Percentiles rank a stretch among this genome's conserved stretches.
Evolutionary conservation across 2,888 invertebrate genomes (phyloP).

Genomic region (Sipunculus nudus): DNA sequence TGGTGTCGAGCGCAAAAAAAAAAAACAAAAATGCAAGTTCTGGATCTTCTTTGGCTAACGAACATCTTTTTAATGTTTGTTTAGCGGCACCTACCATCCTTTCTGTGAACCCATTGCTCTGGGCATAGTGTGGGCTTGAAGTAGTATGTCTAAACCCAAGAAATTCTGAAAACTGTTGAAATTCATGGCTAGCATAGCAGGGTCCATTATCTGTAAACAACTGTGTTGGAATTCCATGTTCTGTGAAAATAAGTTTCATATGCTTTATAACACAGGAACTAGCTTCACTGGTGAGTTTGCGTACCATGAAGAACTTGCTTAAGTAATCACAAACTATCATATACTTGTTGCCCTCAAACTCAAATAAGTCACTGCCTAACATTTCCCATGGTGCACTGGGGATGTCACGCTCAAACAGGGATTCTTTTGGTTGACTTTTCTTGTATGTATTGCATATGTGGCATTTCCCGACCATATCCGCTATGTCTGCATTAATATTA

Average conservation of each 20-base stretch:
- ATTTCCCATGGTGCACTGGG: slow-evolving; percentile 22
- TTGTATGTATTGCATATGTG: slow-evolving; percentile 17
- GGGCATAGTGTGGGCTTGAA: slow-evolving; percentile 1
- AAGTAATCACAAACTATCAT: slow-evolving; percentile 2
- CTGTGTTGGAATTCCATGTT: slow-evolving; percentile 1
- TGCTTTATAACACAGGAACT: background rate
- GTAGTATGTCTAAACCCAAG: slow-evolving; percentile 7
- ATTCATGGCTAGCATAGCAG: slow-evolving; percentile 1
- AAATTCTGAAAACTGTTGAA: background rate
- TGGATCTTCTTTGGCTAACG: background rate
- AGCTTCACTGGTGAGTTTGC: background rate
- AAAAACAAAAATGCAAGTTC: background rate
- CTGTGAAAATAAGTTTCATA: slow-evolving; percentile 8
- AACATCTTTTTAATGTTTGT: background rate
- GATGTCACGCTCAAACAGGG: slow-evolving; percentile 12
- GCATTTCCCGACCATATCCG: background rate
- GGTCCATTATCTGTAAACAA: slow-evolving; percentile 8
- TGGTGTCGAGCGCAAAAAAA: slow-evolving; percentile 1
- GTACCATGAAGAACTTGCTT: slow-evolving; percentile 3
- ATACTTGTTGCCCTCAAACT: slow-evolving; percentile 8
- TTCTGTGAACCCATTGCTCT: slow-evolving; percentile 13
- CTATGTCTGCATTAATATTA: slow-evolving; percentile 30
- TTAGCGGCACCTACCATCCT: slow-evolving; percentile 6
- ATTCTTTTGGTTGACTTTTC: slow-evolving; percentile 12
- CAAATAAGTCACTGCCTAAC: slow-evolving; percentile 26